Evolutionary conservation across 2,113 vertebrate genomes (phyloP).

Genomic region (Arvicanthis niloticus): DNA sequence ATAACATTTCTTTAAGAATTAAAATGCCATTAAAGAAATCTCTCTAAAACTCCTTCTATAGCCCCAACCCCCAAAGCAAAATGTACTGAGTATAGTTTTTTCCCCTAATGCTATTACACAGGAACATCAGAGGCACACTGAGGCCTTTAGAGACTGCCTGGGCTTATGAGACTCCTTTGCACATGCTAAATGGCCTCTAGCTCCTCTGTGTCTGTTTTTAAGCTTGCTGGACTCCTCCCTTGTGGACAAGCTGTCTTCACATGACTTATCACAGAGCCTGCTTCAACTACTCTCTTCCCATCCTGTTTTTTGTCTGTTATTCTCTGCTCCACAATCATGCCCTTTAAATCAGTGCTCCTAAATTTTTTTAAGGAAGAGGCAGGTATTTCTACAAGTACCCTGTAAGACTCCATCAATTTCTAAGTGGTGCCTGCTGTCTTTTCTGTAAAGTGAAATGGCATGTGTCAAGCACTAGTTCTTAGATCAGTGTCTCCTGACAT

Average conservation of each 20-base stretch:
- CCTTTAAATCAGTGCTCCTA: not conserved
- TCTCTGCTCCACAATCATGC: not conserved
- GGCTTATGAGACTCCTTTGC: not conserved
- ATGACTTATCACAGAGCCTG: not conserved
- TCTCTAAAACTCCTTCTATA: not conserved
- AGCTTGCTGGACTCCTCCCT: not conserved
- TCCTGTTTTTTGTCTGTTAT: not conserved
- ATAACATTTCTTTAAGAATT: constrained; percentile 18
- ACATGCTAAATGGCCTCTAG: constrained; percentile 4
- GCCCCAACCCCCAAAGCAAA: not conserved
- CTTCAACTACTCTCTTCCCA: not conserved
- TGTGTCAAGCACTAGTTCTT: not conserved
- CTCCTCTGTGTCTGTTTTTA: constrained; percentile 44
- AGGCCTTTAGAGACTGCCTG: not conserved
- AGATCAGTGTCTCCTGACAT: not conserved
- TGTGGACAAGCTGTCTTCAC: not conserved
- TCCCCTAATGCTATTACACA: not conserved
- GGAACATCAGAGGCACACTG: not conserved
- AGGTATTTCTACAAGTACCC: not conserved
- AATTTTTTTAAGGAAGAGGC: not conserved
- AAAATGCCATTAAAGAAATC: not conserved
- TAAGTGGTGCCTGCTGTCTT: not conserved
- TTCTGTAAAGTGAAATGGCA: not conserved
- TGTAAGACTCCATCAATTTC: not conserved
- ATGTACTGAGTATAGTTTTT: not conserved